These are phyloP conservation scores for Barnardius zonarius DNA, from an alignment of 2,113 vertebrate genomes.

Conservation along the genomic window DNA sequence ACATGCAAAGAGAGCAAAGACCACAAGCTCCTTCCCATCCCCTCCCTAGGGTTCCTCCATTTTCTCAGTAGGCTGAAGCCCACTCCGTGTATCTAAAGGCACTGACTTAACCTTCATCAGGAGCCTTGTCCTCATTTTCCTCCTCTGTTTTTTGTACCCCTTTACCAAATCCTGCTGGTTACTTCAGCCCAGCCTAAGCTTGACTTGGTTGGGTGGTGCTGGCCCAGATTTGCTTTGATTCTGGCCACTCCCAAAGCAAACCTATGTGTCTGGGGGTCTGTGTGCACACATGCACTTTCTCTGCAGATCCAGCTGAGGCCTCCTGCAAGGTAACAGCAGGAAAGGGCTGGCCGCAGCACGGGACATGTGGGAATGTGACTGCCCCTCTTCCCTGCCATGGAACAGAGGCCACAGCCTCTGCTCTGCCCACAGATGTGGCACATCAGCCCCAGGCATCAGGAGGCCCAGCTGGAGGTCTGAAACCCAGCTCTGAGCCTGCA, in stretches of 20 bases:
- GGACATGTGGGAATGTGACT: not conserved
- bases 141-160: not conserved
- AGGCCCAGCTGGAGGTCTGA: not conserved
- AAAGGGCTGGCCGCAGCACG: fast-evolving
- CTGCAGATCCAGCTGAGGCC: not conserved
- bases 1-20: not conserved
- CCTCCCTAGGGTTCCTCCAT: not conserved
- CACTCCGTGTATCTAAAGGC: not conserved
- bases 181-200: not conserved
- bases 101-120: not conserved
- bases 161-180: not conserved
- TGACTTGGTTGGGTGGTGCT: not conserved
- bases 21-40: not conserved
- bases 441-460: fast-evolving
- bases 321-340: not conserved
- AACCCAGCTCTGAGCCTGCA: not conserved
- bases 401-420: not conserved
- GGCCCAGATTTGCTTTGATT: not conserved
- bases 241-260: not conserved
- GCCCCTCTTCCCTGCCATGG: not conserved
- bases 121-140: not conserved
- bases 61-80: not conserved
- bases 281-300: fast-evolving
- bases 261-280: not conserved
- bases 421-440: not conserved